Evolutionary conservation across 2,113 vertebrate genomes (phyloP).

Genomic region (Phodopus roborovskii): DNA sequence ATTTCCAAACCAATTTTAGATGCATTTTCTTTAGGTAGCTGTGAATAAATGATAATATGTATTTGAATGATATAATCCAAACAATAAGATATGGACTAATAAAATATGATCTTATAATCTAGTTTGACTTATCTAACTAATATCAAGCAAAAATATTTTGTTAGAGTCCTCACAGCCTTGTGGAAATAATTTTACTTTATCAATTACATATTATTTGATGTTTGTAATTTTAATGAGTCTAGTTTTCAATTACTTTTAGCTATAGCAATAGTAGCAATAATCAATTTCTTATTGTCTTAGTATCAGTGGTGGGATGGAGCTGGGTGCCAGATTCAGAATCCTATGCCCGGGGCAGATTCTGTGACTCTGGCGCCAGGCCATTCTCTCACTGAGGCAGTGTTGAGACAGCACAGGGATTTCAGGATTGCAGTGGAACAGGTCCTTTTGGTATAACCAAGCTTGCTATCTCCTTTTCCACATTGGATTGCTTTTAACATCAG

Average conservation of each 20-base stretch:
- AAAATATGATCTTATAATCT: background rate
- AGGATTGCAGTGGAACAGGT: background rate
- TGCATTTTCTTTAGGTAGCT: background rate
- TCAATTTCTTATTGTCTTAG: background rate
- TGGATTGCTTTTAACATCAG: background rate
- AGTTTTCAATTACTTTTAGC: background rate
- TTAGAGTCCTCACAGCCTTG: background rate
- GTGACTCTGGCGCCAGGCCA: background rate
- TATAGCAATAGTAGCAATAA: background rate
- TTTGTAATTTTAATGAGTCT: background rate
- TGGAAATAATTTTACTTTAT: background rate
- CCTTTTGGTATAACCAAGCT: background rate
- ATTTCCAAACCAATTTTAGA: background rate
- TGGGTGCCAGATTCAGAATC: background rate
- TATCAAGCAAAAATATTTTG: background rate
- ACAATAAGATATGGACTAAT: background rate
- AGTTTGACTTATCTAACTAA: background rate
- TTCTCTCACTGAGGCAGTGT: background rate
- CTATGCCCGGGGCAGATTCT: background rate
- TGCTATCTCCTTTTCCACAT: background rate
- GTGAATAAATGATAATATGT: background rate
- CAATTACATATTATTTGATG: background rate
- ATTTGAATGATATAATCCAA: background rate
- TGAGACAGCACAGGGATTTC: background rate
- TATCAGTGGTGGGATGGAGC: background rate